These are phyloP conservation scores for Zophobas atratus DNA, from an alignment of 1,140 invertebrate species.

Conservation along the genomic window DNA sequence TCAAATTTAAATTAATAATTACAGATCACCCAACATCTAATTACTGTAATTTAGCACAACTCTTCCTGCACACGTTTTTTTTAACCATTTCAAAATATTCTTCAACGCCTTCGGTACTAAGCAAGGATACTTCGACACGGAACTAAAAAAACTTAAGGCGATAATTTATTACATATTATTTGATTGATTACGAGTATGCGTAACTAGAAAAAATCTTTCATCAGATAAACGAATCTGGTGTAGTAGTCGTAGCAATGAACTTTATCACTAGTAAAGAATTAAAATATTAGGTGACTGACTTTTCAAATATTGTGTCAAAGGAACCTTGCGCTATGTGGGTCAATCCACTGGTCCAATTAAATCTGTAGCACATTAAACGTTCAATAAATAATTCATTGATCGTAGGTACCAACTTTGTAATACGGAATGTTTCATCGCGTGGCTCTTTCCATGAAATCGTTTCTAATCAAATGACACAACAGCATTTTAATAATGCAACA, in stretches of 20 bases:
- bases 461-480: constrained; percentile 2
- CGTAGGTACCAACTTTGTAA: constrained; percentile 31
- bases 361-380: constrained; percentile 35
- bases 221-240: neutral
- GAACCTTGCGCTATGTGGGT: constrained; percentile 32
- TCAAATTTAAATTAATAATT: constrained; percentile 1
- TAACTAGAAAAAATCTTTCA: constrained; percentile 14
- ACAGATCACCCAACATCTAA: neutral
- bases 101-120: neutral
- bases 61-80: neutral
- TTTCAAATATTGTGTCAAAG: constrained; percentile 37
- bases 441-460: constrained; percentile 21
- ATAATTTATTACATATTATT: neutral
- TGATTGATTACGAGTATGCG: neutral
- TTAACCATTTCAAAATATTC: neutral
- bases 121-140: constrained; percentile 19
- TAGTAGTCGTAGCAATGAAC: constrained; percentile 35
- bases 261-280: constrained; percentile 17
- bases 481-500: constrained; percentile 28
- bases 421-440: constrained; percentile 17
- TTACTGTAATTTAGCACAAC: constrained; percentile 3
- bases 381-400: constrained; percentile 43
- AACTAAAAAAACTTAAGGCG: neutral
- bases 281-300: constrained; percentile 34
- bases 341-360: constrained; percentile 37